These are phyloP conservation scores for Neolamprologus brichardi DNA, from an alignment of 2,113 vertebrate species.

Conservation along the genomic window DNA sequence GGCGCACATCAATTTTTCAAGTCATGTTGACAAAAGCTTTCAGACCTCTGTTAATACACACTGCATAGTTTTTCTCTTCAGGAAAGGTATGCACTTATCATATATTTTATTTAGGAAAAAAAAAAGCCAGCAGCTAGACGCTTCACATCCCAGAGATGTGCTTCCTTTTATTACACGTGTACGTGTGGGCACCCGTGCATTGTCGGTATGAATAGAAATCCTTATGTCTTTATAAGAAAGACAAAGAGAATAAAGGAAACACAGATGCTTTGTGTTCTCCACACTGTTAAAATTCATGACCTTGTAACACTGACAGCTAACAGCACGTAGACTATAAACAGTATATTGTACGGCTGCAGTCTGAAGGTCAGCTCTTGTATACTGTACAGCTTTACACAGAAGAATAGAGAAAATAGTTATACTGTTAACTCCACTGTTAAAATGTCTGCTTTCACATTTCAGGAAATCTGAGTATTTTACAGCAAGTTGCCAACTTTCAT, in stretches of 20 bases:
- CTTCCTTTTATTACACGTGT: background rate
- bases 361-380: background rate
- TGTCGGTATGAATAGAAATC: background rate
- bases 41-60: conserved; percentile 32
- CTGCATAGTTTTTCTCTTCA: background rate
- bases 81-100: conserved; percentile 49
- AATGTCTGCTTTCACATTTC: background rate
- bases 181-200: background rate
- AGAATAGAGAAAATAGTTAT: background rate
- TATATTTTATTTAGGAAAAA: conserved; percentile 57
- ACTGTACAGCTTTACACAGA: background rate
- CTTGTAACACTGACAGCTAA: background rate
- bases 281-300: background rate
- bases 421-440: background rate
- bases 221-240: background rate
- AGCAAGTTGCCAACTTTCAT: background rate
- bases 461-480: background rate
- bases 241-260: background rate
- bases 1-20: conserved; percentile 66
- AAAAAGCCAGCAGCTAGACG: background rate
- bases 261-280: background rate
- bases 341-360: background rate
- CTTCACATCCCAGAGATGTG: background rate
- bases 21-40: conserved; percentile 68
- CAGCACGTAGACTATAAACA: background rate